Evolutionary conservation across 2,888 invertebrate genomes (phyloP).

Genomic region (Bruchidius siliquastri): DNA sequence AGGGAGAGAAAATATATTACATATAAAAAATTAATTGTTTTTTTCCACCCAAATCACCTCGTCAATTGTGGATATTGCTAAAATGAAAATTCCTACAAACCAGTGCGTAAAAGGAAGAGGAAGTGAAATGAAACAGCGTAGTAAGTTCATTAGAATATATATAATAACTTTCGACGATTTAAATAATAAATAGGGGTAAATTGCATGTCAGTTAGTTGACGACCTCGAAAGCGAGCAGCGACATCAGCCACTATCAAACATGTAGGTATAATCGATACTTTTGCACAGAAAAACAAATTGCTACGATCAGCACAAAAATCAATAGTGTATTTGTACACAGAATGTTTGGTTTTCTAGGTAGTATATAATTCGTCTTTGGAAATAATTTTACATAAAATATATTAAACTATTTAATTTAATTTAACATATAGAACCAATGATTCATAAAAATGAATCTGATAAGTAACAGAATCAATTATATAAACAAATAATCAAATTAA

Average conservation of each 20-base stretch:
- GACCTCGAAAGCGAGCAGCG: neutral
- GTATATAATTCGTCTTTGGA: too few species aligned
- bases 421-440: too few species aligned
- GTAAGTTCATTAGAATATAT: neutral
- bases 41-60: too few species aligned
- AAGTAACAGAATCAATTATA: too few species aligned
- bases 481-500: too few species aligned
- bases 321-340: neutral
- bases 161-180: neutral
- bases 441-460: too few species aligned
- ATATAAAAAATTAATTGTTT: slow-evolving; percentile 5
- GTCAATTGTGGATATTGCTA: too few species aligned
- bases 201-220: neutral
- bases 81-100: too few species aligned
- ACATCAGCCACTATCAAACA: neutral
- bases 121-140: neutral
- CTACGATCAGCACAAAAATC: neutral
- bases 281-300: neutral
- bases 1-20: slow-evolving; percentile 47
- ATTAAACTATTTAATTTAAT: too few species aligned
- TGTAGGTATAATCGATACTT: neutral
- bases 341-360: neutral
- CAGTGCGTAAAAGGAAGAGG: neutral
- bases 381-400: too few species aligned
- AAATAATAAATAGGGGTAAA: neutral